Base-by-base conservation (phyloP, 2,888 invertebrate genomes). In the Rhagonycha lutea region DNA sequence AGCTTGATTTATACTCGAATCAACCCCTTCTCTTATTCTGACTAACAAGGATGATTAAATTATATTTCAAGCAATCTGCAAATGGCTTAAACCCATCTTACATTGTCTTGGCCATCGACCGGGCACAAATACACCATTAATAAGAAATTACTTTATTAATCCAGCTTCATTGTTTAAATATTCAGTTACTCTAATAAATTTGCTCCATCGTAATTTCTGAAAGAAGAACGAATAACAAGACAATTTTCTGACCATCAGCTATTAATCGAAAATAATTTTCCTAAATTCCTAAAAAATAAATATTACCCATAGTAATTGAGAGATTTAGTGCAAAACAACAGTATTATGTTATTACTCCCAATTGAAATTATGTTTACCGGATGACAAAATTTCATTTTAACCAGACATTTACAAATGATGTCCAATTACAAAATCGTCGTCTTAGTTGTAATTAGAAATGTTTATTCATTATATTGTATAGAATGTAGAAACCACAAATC, bases 31-130 rank as follows among this genome's bases (percentile, higher is more conserved):
- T 69, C 75, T 75, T 73, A 78, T 74, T 77, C 78, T 78, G 69
- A 80, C 83, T 84, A 84, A 83, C 81, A 82, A 80, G 81, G 80
- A 83, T 85, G 84, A 86, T 85, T 86, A 85, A 85, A 86, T 86
- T 85, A 84, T 76, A 69, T 67, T 76, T 75, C 75, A 75, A 61
- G 75, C 79, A 79, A 78, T 79, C 70, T 74, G 67, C 78, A 78
- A 78, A 76, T 78, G 75, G 73, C 71, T 82, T 82, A 82, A 82
- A 82, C 81, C 79, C 75, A 65, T 73, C 69, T 70, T 73, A 79
- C 74, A 76, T 76, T 72, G 60, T 75, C 73, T 73, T 69, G 14
- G 62, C 23, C n/a, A 68, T 23, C 14, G 14, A 32, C 18, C 23
- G 63, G 63, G 63, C 62, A 14, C 70, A 70, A 65, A 65, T 26